A percentile compares a stretch with the other conserved stretches of the same genome.
Evolutionary conservation across 2,113 vertebrate genomes (phyloP).

Genomic region (Calyptommatus sinebrachiatus): DNA sequence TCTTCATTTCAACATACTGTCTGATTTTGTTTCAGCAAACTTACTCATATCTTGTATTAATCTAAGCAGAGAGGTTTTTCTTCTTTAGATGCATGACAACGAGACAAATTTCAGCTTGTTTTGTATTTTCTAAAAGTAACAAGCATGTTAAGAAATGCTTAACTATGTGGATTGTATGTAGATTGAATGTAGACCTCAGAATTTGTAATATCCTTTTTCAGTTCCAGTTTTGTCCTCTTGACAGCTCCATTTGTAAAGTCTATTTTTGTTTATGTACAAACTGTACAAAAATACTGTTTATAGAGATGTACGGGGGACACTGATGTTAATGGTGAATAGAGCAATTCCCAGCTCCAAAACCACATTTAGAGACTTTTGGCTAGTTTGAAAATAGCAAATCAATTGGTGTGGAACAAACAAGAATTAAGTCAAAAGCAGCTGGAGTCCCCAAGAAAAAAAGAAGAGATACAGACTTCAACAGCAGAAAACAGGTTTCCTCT

Average conservation of each 20-base stretch:
- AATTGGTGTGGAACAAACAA: too few species aligned
- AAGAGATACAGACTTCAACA: too few species aligned
- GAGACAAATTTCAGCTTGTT: background rate
- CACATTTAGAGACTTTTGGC: too few species aligned
- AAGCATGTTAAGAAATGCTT: background rate
- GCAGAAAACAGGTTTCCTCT: too few species aligned
- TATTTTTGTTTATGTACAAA: constrained; percentile 17
- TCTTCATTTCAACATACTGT: constrained; percentile 37
- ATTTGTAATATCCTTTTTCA: constrained; percentile 3
- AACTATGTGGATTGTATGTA: constrained; percentile 3
- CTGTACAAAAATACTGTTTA: constrained; percentile 4
- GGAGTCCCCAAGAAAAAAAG: too few species aligned
- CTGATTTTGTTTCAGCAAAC: background rate
- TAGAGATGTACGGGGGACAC: background rate
- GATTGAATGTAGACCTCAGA: constrained; percentile 4
- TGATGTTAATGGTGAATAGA: constrained; percentile 11
- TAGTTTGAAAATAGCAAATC: too few species aligned
- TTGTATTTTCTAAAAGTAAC: background rate
- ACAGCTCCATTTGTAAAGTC: constrained; percentile 6
- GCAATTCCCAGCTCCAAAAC: background rate
- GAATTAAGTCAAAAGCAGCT: too few species aligned
- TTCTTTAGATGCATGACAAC: background rate
- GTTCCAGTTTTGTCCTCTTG: background rate
- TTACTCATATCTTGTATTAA: constrained; percentile 12
- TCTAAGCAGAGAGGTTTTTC: constrained; percentile 6